Conservation (phyloP, 1,140 invertebrate species). For the Rhopalosiphum padi region DNA sequence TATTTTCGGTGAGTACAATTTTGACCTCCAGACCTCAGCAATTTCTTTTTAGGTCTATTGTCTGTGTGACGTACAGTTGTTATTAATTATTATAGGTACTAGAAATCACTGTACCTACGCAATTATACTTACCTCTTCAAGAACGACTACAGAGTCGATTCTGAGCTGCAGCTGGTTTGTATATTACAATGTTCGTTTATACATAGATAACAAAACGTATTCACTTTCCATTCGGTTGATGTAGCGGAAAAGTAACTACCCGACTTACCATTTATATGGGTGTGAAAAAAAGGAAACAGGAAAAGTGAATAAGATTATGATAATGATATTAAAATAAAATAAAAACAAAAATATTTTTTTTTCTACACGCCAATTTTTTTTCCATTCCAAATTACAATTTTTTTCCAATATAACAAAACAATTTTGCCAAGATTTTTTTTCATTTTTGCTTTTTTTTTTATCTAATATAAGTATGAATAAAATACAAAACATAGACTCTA, state of each 20-base stretch:
- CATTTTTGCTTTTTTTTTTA: conserved; percentile 45
- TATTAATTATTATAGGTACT: background rate
- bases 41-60: no score
- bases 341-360: conserved; percentile 44
- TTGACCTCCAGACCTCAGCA: no score
- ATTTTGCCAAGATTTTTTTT: conserved; percentile 52
- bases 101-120: background rate
- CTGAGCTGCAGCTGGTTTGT: background rate
- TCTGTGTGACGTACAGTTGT: no score
- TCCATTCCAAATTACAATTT: conserved; percentile 48
- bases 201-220: background rate
- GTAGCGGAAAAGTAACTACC: background rate
- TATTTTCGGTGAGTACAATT: background rate
- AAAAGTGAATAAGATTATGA: background rate
- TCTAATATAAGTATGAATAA: conserved; percentile 58
- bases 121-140: background rate
- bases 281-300: background rate
- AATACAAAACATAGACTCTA: conserved; percentile 58
- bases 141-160: background rate
- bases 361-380: conserved; percentile 54
- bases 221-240: background rate
- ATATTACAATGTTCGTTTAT: background rate
- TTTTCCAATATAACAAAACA: conserved; percentile 56
- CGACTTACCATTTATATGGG: background rate
- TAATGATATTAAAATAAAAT: background rate